Base-by-base conservation (phyloP, 2,797 vertebrate species). In the Serranus cabrilla region DNA sequence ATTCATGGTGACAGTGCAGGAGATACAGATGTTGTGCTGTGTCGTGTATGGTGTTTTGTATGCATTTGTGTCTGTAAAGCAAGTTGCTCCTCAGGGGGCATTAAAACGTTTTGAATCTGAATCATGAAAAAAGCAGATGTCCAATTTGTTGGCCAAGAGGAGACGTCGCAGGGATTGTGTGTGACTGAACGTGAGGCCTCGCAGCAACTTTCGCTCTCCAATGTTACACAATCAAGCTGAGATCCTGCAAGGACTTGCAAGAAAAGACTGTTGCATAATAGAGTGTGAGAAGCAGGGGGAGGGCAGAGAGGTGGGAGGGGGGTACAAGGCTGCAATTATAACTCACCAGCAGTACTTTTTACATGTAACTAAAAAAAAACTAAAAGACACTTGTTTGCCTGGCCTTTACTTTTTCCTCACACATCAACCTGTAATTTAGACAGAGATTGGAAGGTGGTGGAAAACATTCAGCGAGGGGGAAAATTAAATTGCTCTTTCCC, bases 201-300 rank as follows among this genome's bases (percentile, higher is more conserved):
- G 47, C 55, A 86, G 74, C 39, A 50, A 25, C 52, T 88, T 91
- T 86, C 76, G 34, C 60, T 84, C 68, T 57, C 0, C 39, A 34
- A 62, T 1, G 49, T 93, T 93, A 87, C 88, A 86, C 88, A 93
- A 92, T 85, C 76, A n/a, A 64, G 54, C 61, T 18, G 34, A 63
- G 78, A 89, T 88, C 87, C 85, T 87, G 87, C 78, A 77, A 87
- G 63, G 87, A 87, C 89, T 89, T 86, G 90, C 75, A 85, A 85
- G 82, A 83, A 84, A 82, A 58, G 62, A 23, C 37, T 40, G 60
- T 94, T 92, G 91, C 87, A 80, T 83, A 92, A 93, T 27, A 46
- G 20, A 31, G 45, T 66, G 52, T 74, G 81, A 62, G 78, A 71
- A 34, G 34, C 34, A 34, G 75, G 74, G 71, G 58, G 60, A 52